These are phyloP conservation scores for Melanocharis versteri DNA, from an alignment of 2,113 vertebrate species.

Conservation along the genomic window DNA sequence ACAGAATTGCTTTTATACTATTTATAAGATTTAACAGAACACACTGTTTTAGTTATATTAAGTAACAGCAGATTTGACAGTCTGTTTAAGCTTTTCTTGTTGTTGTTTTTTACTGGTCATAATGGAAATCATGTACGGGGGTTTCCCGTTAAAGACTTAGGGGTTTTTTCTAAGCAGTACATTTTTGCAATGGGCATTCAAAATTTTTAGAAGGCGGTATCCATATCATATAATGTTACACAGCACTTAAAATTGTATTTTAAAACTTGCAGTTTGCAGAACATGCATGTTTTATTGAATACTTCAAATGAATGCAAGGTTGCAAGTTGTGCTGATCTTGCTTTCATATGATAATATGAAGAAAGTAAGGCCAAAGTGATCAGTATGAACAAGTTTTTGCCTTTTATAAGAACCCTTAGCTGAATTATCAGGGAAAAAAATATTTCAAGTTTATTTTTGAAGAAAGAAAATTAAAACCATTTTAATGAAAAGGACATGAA, in stretches of 20 bases:
- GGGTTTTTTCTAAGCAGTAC: not conserved
- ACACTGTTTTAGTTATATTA: not conserved
- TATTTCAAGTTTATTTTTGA: not conserved
- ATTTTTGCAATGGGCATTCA: not conserved
- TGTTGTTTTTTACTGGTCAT: not conserved
- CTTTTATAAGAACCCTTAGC: not conserved
- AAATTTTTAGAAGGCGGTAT: not conserved
- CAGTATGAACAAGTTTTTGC: not conserved
- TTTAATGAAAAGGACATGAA: not conserved
- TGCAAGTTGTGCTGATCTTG: not conserved
- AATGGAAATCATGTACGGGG: fast-evolving
- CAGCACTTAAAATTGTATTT: not conserved
- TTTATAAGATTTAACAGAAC: not conserved
- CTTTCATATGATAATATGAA: not conserved
- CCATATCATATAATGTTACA: not conserved
- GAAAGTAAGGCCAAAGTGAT: not conserved
- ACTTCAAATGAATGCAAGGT: constrained; percentile 26
- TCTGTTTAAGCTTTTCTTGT: not conserved
- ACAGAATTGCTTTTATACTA: not conserved
- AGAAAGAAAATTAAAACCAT: not conserved
- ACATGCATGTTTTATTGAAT: constrained; percentile 20
- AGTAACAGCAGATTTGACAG: not conserved
- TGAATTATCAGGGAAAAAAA: not conserved
- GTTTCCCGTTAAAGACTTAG: not conserved
- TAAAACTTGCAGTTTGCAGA: not conserved